Conservation (phyloP, 2,888 invertebrate species). For the Eupithecia subumbrata region DNA sequence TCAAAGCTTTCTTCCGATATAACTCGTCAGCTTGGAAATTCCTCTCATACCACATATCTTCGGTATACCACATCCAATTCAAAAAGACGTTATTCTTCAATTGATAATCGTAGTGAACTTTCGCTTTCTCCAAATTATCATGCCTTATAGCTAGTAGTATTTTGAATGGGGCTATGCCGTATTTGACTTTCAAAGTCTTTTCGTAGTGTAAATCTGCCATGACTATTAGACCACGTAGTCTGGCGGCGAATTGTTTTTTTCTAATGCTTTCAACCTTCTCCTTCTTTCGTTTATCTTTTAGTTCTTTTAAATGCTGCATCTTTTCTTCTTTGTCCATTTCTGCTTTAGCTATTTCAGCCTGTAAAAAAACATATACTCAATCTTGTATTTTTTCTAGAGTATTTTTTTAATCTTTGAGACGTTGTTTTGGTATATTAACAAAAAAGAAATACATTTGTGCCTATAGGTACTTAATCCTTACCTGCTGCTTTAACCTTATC, state of each 20-base stretch:
- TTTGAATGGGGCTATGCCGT: slow-evolving; percentile 69
- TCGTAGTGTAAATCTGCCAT: slow-evolving; percentile 82
- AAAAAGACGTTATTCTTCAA: slow-evolving; percentile 78
- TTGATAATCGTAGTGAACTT: slow-evolving; percentile 73
- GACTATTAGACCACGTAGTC: slow-evolving; percentile 74
- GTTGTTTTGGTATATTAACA: too few relatives aligned
- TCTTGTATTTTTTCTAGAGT: not conserved
- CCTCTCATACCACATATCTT: slow-evolving; percentile 79
- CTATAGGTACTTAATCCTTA: slow-evolving; percentile 41
- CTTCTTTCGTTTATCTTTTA: slow-evolving; percentile 84
- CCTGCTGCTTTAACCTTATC: slow-evolving; percentile 76
- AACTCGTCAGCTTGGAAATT: slow-evolving; percentile 83
- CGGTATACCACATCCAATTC: slow-evolving; percentile 81
- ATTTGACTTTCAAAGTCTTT: slow-evolving; percentile 67
- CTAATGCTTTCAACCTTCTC: slow-evolving; percentile 86
- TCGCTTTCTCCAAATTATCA: slow-evolving; percentile 75
- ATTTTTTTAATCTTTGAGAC: not conserved
- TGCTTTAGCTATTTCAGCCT: slow-evolving; percentile 78
- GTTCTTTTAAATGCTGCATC: slow-evolving; percentile 82
- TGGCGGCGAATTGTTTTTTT: slow-evolving; percentile 81
- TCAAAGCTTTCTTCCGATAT: slow-evolving; percentile 76
- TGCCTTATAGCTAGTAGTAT: slow-evolving; percentile 64
- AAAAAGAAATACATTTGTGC: too few relatives aligned
- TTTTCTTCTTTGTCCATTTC: slow-evolving; percentile 86
- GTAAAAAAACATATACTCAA: slow-evolving; percentile 33